These are phyloP conservation scores for Drosophila lacteicornis DNA, from an alignment of 1,140 invertebrate species.

Conservation along the genomic window DNA sequence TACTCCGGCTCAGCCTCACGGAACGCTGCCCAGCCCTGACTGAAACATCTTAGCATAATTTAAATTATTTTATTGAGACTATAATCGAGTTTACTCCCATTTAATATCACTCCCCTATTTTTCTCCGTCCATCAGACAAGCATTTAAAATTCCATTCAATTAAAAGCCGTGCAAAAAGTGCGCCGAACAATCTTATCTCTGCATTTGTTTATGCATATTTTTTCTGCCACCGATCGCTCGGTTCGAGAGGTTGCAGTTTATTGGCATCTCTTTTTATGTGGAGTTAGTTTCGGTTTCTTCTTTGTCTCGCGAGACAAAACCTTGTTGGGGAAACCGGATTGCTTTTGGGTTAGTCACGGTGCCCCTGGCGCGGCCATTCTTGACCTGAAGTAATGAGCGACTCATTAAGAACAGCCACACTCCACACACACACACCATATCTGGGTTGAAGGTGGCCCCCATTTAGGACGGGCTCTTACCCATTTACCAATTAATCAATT, in stretches of 20 bases:
- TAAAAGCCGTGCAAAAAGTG: constrained; percentile 14
- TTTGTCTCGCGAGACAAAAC: constrained; percentile 54
- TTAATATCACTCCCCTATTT: neutral
- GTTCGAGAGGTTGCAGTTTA: constrained; percentile 43
- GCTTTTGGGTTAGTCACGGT: constrained; percentile 48
- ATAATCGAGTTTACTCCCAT: neutral
- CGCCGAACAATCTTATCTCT: constrained; percentile 7
- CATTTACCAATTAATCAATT: constrained; percentile 65
- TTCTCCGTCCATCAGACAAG: neutral
- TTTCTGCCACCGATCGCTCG: neutral
- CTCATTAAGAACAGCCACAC: constrained; percentile 52
- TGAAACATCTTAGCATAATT: neutral
- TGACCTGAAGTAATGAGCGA: constrained; percentile 38
- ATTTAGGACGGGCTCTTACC: constrained; percentile 35
- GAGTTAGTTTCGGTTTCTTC: constrained; percentile 36
- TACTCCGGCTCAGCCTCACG: neutral
- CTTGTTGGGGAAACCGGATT: constrained; percentile 52
- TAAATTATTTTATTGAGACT: neutral
- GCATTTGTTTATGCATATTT: constrained; percentile 31
- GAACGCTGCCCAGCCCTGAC: neutral
- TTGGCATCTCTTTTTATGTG: constrained; percentile 45
- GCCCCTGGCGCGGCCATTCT: constrained; percentile 37
- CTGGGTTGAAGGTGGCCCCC: constrained; percentile 43
- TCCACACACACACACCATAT: constrained; percentile 2
- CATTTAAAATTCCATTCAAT: constrained; percentile 2